Evolutionary conservation across 1,140 invertebrate species (phyloP).

Genomic region (Eumeta japonica): DNA sequence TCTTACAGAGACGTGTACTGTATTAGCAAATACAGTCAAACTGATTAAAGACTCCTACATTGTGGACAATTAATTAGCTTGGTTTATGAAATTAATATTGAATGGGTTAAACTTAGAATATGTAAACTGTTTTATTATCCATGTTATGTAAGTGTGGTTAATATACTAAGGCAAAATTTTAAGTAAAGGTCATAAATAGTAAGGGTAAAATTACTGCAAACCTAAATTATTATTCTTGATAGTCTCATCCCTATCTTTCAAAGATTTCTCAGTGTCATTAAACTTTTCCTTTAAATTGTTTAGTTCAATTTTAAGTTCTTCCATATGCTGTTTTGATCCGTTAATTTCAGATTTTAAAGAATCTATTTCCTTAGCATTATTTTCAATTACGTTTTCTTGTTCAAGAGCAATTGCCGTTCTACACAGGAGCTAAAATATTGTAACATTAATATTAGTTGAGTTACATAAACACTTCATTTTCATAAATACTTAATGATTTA

Average conservation of each 20-base stretch:
- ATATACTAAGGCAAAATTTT: conserved; percentile 3
- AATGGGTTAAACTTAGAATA: no score
- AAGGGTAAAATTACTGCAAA: conserved; percentile 19
- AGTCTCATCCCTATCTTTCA: conserved; percentile 61
- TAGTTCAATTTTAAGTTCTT: conserved; percentile 50
- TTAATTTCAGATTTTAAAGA: conserved; percentile 55
- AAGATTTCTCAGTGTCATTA: conserved; percentile 47
- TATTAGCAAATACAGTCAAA: no score
- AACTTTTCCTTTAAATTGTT: conserved; percentile 53
- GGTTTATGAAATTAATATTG: no score
- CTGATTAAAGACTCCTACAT: no score
- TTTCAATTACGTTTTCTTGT: conserved; percentile 61
- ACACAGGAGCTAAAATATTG: conserved; percentile 45
- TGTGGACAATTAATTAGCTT: no score
- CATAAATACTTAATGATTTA: no score
- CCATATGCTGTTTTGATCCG: conserved; percentile 50
- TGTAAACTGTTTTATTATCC: no score
- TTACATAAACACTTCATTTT: no score
- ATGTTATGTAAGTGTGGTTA: no score
- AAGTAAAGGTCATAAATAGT: neutral
- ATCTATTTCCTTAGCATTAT: conserved; percentile 37
- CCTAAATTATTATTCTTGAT: conserved; percentile 67
- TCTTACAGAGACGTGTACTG: no score
- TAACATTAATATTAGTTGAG: no score
- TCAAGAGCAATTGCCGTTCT: conserved; percentile 65